These are phyloP conservation scores for Tuta absoluta DNA, from an alignment of 2,888 invertebrate genomes.

Conservation along the genomic window DNA sequence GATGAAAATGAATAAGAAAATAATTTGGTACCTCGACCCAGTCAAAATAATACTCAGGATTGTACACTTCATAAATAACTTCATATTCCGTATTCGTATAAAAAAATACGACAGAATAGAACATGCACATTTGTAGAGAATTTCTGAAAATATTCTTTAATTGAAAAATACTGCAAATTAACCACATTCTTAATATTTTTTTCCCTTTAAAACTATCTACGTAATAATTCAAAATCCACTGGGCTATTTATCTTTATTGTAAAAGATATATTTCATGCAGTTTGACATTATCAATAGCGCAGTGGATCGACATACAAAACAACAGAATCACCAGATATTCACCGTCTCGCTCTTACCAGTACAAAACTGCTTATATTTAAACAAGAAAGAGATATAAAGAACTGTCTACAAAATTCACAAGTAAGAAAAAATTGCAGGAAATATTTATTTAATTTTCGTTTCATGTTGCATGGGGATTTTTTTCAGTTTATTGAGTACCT, in stretches of 20 bases:
- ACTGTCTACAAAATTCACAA: background rate
- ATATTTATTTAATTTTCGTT: no score
- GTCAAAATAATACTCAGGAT: constrained; percentile 54
- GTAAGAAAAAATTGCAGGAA: no score
- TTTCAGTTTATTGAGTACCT: no score
- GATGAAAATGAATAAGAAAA: constrained; percentile 47
- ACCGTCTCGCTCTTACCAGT: constrained; percentile 46
- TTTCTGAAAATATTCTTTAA: constrained; percentile 19
- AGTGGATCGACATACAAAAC: constrained; percentile 5
- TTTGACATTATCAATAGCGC: constrained; percentile 11
- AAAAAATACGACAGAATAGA: constrained; percentile 34
- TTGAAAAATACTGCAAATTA: constrained; percentile 21
- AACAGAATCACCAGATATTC: constrained; percentile 34
- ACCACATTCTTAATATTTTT: constrained; percentile 11
- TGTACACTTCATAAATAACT: constrained; percentile 42
- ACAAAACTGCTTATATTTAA: constrained; percentile 21
- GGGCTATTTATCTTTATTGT: background rate
- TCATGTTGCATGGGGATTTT: no score
- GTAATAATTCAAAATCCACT: constrained; percentile 1
- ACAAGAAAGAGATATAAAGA: background rate
- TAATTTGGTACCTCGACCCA: constrained; percentile 69
- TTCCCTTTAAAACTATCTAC: background rate
- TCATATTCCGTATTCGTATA: constrained; percentile 34
- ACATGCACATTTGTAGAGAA: constrained; percentile 42
- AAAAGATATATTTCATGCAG: constrained; percentile 1